Percentiles rank a stretch among this genome's conserved stretches.
Conservation (phyloP, 2,888 invertebrate genomes). For the Drosophila kuntzei region DNA sequence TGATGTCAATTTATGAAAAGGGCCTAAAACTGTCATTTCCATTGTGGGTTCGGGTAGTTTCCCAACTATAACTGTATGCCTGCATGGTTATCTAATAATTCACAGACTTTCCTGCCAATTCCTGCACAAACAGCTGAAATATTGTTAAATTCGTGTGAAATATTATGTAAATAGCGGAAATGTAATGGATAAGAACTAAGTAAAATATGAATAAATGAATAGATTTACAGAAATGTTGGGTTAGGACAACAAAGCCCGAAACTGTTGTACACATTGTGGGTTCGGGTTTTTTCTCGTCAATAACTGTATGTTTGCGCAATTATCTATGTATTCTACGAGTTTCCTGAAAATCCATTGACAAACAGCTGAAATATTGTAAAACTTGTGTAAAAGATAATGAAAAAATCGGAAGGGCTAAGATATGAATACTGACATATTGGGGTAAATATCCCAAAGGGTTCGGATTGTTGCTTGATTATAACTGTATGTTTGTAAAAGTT, state of each 20-base stretch:
- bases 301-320: not conserved
- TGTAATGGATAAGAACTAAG: not conserved
- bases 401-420: too few relatives aligned
- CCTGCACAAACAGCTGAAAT: not conserved
- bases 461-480: not conserved
- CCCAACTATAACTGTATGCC: constrained; percentile 9
- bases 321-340: not conserved
- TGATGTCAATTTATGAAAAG: constrained; percentile 2
- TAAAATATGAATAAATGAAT: not conserved
- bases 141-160: not conserved
- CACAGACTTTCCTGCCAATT: constrained; percentile 2
- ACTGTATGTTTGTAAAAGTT: not conserved
- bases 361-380: constrained; percentile 9
- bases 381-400: constrained; percentile 10
- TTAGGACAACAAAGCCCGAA: not conserved
- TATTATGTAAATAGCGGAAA: not conserved
- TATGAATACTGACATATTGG: too few relatives aligned
- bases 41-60: not conserved
- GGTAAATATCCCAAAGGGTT: too few relatives aligned
- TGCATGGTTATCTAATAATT: not conserved
- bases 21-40: constrained; percentile 1
- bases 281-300: not conserved
- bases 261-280: not conserved
- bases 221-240: not conserved
- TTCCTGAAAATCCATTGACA: not conserved